phyloP scores from a whole-genome alignment of 1,140 invertebrate species.

The Ceratina australensis region DNA sequence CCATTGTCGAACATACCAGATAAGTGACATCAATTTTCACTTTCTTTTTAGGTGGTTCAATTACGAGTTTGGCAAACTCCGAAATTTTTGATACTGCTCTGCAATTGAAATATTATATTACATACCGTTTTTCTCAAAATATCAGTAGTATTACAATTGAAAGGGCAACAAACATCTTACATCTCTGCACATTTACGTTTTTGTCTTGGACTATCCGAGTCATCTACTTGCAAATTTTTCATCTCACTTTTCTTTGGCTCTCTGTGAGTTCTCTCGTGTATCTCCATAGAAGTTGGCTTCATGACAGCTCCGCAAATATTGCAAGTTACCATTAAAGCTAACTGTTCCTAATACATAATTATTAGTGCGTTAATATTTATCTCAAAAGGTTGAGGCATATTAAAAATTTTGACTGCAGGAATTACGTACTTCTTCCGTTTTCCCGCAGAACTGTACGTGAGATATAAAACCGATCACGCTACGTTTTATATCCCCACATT shows the following conservation, averaged over 20 bases:
- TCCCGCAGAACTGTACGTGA: conserved; percentile 83
- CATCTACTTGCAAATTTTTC: conserved; percentile 42
- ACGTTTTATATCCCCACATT: conserved; percentile 79
- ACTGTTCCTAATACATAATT: conserved; percentile 76
- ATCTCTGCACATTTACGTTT: conserved; percentile 81
- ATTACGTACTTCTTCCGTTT: conserved; percentile 79
- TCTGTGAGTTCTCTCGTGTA: conserved; percentile 77
- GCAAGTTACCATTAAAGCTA: conserved; percentile 79
- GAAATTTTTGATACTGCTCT: conserved; percentile 72
- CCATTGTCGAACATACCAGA: conserved; percentile 20
- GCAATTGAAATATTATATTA: conserved; percentile 38
- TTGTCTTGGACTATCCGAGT: conserved; percentile 31
- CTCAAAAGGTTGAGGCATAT: neutral
- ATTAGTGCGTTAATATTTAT: neutral
- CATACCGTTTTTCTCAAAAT: neutral
- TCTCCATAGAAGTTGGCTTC: conserved; percentile 81
- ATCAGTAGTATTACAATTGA: neutral
- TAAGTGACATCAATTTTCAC: conserved; percentile 5
- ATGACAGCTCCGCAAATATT: conserved; percentile 80
- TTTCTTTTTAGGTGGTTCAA: conserved; percentile 13
- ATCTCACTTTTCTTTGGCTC: conserved; percentile 61
- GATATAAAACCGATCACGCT: conserved; percentile 83
- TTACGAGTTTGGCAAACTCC: conserved; percentile 66
- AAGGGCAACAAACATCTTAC: too few species aligned
- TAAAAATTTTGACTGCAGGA: neutral